Conservation (phyloP, 2,888 invertebrate species). For the Noctua fimbriata region DNA sequence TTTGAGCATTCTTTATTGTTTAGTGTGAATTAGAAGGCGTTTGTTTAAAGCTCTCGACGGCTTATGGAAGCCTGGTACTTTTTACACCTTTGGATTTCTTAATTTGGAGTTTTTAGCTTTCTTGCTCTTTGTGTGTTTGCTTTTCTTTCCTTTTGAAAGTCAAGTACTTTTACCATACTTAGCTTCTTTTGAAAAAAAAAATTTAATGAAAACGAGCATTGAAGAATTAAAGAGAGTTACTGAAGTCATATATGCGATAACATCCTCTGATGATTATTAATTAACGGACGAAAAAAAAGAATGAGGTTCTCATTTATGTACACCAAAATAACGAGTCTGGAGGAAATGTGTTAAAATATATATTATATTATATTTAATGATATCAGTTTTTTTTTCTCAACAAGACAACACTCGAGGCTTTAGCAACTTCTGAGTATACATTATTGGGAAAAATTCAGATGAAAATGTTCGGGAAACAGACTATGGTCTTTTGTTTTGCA, state of each 20-base stretch:
- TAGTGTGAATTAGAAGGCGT: constrained; percentile 51
- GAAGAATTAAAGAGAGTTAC: background rate
- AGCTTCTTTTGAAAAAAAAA: too few species aligned
- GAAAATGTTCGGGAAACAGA: background rate
- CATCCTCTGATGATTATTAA: too few species aligned
- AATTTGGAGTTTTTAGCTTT: constrained; percentile 21
- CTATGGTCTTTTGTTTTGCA: background rate
- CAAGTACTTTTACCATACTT: background rate
- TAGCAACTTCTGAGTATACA: background rate
- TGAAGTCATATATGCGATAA: background rate
- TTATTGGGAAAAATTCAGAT: background rate
- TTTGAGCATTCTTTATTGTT: constrained; percentile 43
- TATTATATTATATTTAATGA: background rate
- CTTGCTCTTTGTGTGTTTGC: background rate
- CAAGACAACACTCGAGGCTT: too few species aligned
- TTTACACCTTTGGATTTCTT: constrained; percentile 29
- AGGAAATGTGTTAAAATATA: background rate
- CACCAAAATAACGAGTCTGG: background rate
- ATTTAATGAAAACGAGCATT: background rate
- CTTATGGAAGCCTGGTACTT: constrained; percentile 45
- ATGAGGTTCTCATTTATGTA: too few species aligned
- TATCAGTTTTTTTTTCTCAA: background rate
- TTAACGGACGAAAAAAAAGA: too few species aligned
- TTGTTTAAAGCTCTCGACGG: constrained; percentile 18
- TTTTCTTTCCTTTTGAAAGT: background rate